Evolutionary conservation across 2,797 vertebrate genomes (phyloP), one percentile per base, ranked within the genome.

Genomic region (Pseudotriccus pelzelni): DNA sequence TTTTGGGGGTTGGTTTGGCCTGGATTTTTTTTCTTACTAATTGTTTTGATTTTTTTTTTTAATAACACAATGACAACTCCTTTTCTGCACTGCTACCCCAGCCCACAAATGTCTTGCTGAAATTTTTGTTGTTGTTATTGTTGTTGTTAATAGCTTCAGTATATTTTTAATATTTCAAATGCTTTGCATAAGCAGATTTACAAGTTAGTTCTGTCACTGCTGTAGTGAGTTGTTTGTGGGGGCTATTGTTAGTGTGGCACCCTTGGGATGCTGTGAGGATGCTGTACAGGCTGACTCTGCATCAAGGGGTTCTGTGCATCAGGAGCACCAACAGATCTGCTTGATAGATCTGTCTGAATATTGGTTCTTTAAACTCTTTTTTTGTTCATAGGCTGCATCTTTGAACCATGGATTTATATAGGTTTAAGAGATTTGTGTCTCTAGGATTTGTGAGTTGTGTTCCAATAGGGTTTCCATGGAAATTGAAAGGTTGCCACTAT

Each of bases 391-490:
- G 37, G n/a, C 37, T 72, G 19, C 32, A n/a, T 78, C 50, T 77
- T 72, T 1, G 0, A 47, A 55, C 46, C n/a, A 43, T 68, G 68
- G 68, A 52, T 75, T 91, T 72, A 28, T 72, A 59, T 59, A 85
- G 41, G 12, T 92, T 92, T 92, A 85, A 89, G 67, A 91, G 59
- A 89, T 94, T 89, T 84, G 34, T 75, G 23, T 90, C 92, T 79
- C 43, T 83, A 60, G 39, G 59, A 80, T 79, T 76, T 91, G 34
- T 91, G 30, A 91, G 50, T 77, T 93, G 41, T 87, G 90, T 91
- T 94, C 47, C 91, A 50, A 68, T 34, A 70, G 23, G 49, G 70
- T 96, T 97, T 96, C 91, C 91, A 96, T 92, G 94, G 95, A 94
- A 96, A 95, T 81, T 24, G 55, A 82, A 95, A 89, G 84, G 79